Conservation (phyloP, 2,113 vertebrate species). For the Misgurnus mizolepis region DNA sequence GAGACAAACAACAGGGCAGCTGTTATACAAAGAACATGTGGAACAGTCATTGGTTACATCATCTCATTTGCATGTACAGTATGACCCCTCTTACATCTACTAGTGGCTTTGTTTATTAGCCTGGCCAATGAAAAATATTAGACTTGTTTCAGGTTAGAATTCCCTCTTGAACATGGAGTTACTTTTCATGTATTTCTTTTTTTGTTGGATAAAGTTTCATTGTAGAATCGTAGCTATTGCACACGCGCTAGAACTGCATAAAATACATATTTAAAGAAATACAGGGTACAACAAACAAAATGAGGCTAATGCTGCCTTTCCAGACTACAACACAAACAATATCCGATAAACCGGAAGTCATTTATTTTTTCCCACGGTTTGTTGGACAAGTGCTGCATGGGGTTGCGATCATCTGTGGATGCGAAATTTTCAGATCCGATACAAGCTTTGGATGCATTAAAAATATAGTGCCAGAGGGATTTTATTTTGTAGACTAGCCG, state of each 20-base stretch:
- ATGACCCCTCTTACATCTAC: not conserved
- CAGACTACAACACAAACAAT: no score
- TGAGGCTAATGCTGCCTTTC: conserved; percentile 56
- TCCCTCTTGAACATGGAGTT: conserved; percentile 57
- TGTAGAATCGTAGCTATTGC: no score
- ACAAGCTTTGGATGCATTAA: no score
- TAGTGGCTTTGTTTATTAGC: not conserved
- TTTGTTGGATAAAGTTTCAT: no score
- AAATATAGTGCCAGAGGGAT: no score
- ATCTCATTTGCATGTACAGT: conserved; percentile 1
- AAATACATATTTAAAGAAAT: not conserved
- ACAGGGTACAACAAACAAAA: conserved; percentile 71
- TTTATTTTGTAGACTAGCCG: no score
- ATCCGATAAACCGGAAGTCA: no score
- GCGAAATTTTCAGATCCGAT: no score
- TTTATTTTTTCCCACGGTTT: no score
- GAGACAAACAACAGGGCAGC: not conserved
- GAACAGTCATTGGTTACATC: not conserved
- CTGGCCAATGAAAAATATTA: conserved; percentile 61
- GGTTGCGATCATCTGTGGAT: no score
- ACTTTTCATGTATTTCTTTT: no score
- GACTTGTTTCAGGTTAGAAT: conserved; percentile 87
- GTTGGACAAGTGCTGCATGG: no score
- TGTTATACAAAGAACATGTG: not conserved
- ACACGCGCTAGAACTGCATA: conserved; percentile 60